A percentile compares a stretch with the other conserved stretches of the same genome.
Conservation (phyloP, 2,113 vertebrate species). For the Azemiops feae region DNA sequence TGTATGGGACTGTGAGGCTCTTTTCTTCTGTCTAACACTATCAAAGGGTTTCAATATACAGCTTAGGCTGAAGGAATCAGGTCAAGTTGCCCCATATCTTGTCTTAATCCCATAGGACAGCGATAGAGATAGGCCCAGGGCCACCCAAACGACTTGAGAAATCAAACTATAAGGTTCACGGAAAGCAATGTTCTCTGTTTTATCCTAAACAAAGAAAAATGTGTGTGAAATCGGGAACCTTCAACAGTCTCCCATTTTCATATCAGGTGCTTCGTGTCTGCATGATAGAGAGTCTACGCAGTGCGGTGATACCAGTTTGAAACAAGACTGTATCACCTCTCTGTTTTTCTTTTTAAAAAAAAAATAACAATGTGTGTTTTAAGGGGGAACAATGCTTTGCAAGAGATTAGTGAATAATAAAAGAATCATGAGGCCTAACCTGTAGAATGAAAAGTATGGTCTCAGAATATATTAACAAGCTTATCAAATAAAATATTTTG, state of each 20-base stretch:
- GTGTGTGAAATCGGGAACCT: slow-evolving; percentile 61
- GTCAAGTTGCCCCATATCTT: slow-evolving; percentile 43
- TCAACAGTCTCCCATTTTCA: slow-evolving; percentile 50
- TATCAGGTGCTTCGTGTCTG: slow-evolving; percentile 31
- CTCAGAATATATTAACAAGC: neutral
- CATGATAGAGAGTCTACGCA: slow-evolving; percentile 18
- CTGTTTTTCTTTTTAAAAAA: neutral
- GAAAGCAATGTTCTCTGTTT: slow-evolving; percentile 4
- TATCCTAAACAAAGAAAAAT: slow-evolving; percentile 45
- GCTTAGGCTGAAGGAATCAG: slow-evolving; percentile 29
- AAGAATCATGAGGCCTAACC: neutral
- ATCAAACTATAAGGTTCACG: slow-evolving; percentile 47
- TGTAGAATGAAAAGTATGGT: neutral
- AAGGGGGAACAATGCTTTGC: neutral
- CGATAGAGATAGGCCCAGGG: slow-evolving; percentile 28
- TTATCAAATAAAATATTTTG: neutral
- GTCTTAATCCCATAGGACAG: neutral
- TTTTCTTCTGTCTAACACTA: slow-evolving; percentile 52
- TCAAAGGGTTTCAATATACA: slow-evolving; percentile 38
- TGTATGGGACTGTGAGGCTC: slow-evolving; percentile 3
- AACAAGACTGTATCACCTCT: slow-evolving; percentile 24
- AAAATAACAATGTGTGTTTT: neutral
- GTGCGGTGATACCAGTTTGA: slow-evolving; percentile 39
- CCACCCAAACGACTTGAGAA: slow-evolving; percentile 48
- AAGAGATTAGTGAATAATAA: neutral